phyloP scores from a whole-genome alignment of 1,140 invertebrate species.

The Drosophila baimaii region DNA sequence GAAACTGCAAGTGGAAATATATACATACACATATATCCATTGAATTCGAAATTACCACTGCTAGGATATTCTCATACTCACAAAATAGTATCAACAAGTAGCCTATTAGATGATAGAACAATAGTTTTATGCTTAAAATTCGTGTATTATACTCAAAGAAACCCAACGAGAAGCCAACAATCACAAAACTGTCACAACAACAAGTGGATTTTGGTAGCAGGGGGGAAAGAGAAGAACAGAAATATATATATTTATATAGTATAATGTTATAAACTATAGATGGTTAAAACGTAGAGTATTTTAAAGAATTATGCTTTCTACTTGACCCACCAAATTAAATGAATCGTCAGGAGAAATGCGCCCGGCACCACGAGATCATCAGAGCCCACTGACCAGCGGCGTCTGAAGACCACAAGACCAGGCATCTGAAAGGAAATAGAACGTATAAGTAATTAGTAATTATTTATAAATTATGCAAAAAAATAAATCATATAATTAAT shows the following conservation, averaged over 20 bases:
- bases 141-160: constrained; percentile 87
- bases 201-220: not conserved
- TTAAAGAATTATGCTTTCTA: too few relatives aligned
- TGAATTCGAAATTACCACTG: not conserved
- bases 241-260: constrained; percentile 1
- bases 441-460: not conserved
- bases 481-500: too few relatives aligned
- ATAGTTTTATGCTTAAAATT: constrained; percentile 86
- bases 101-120: constrained; percentile 90
- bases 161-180: constrained; percentile 85
- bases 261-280: not conserved
- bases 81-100: constrained; percentile 88
- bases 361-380: constrained; percentile 95
- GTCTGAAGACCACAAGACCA: constrained; percentile 92
- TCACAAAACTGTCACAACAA: constrained; percentile 68
- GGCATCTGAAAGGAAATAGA: constrained; percentile 87
- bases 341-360: constrained; percentile 90
- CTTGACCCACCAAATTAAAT: constrained; percentile 93
- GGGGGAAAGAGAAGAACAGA: constrained; percentile 12
- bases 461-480: not conserved
- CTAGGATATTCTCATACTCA: constrained; percentile 55
- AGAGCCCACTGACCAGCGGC: constrained; percentile 94
- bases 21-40: not conserved
- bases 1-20: constrained; percentile 85
- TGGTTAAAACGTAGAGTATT: too few relatives aligned